Evolutionary conservation across 2,113 vertebrate species (phyloP), one percentile per base, ranked within the genome.

Genomic region (Blennius ocellaris): DNA sequence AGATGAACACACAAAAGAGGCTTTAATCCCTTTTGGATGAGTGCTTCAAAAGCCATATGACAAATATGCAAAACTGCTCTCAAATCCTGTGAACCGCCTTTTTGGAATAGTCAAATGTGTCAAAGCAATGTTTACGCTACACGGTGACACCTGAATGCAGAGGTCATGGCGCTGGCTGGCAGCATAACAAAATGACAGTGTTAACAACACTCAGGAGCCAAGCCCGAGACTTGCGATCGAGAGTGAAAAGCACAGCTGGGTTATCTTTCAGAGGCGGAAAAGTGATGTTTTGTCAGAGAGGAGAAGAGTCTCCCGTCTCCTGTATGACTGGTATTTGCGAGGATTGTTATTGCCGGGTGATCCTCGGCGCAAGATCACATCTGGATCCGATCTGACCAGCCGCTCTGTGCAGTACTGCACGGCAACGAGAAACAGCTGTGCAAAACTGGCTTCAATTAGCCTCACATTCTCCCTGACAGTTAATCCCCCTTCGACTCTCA

Each of bases 361-460:
- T 89, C 81, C 71, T 77, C 55, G 63, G 80, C 67, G 50, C 79
- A 73, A 59, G 85, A 75, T 64, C 87, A 91, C 94, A 95, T 95
- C 94, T 95, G 94, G 94, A 93, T 92, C 82, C 81, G 63, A 93
- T 94, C 89, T 68, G 76, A 52, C 41, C 87, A 66, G 84, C 76
- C 87, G 79, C 87, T 90, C 84, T 76, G 59, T 73, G 82, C 89
- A 89, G 91, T 57, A 76, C 89, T 70, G 80, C 85, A 64, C 83
- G 30, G 81, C 91, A 94, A 94, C 89, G 90, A 93, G 91, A 92
- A 94, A 89, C 94, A 94, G 93, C 93, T 94, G 93, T 89, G 86
- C 82, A 85, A 83, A 87, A 87, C 93, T 94, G 93, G 88, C 89
- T 93, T 93, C 93, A 94, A 94, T 94, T 93, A 94, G 85, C 87